Conservation (phyloP, 92 coral and sea anemone genomes). For the Phenganax marumi region DNA sequence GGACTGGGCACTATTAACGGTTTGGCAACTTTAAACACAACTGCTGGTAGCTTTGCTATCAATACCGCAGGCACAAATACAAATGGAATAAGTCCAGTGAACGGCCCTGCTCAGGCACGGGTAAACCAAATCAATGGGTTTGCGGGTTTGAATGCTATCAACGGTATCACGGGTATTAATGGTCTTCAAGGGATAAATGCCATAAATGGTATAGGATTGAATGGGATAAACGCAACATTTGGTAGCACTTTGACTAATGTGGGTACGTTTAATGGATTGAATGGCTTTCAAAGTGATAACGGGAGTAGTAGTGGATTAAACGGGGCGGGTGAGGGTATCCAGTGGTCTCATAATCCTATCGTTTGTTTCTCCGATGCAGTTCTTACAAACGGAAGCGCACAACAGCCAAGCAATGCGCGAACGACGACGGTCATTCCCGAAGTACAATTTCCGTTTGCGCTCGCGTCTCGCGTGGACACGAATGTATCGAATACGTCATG, state of each 20-base stretch:
- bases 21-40: constrained; percentile 36
- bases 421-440: constrained; percentile 71
- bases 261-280: constrained; percentile 64
- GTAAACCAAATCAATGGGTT: constrained; percentile 76
- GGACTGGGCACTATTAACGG: constrained; percentile 93
- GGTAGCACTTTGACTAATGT: constrained; percentile 65
- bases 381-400: constrained; percentile 72
- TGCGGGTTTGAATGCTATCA: constrained; percentile 73
- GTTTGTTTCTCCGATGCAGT: constrained; percentile 92
- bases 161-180: constrained; percentile 75
- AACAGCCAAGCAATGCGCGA: constrained; percentile 66
- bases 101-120: constrained; percentile 56
- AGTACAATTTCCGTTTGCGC: constrained; percentile 85
- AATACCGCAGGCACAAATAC: constrained; percentile 32
- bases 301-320: constrained; percentile 62
- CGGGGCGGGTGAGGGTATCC: constrained; percentile 74
- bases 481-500: constrained; percentile 77
- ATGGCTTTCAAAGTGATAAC: constrained; percentile 68
- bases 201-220: constrained; percentile 64
- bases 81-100: constrained; percentile 58
- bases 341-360: constrained; percentile 95
- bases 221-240: constrained; percentile 39
- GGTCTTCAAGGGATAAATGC: constrained; percentile 86
- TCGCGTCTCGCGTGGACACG: constrained; percentile 78
- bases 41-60: constrained; percentile 42